Evolutionary conservation across 2,888 invertebrate species (phyloP), one percentile per base, ranked within the genome.

Genomic region (Dryobota labecula): DNA sequence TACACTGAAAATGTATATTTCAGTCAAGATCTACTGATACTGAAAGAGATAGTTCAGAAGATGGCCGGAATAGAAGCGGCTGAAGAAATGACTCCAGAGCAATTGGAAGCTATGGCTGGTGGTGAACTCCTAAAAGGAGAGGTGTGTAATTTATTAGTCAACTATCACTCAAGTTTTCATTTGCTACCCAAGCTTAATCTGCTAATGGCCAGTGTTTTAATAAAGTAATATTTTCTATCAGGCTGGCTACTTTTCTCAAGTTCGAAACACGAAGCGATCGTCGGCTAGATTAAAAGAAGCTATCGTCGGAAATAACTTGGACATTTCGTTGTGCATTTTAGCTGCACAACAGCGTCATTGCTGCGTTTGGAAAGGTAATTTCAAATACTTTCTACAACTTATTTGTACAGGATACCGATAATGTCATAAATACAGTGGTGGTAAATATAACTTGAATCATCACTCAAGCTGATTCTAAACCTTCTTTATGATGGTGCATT

Each of bases 11-110:
- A 53, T 65, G 53, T 45, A 33, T 85, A 53, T 86, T 90, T 27
- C 91, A 98, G 98, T 95, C 97, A 98, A 96, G 99, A 99, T 95
- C 96, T 99, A 86, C 95, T 99, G 43, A 98, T 99, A 83, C 96
- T 99, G 69, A 98, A 99, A 92, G 99, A 99, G 96, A 98, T 99
- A 83, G 98, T 99, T 56, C 99, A 99, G 94, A 99, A 99, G 96
- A 99, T 99, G 99, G 99, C 99, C 0, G 99, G 99, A 1, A 99
- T 99, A 69, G 99, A 99, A 94, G 98, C 99, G 0, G 98, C 98
- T 0, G 99, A 99, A 91, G 99, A 99, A 94, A 98, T 99, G 96
- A 99, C 99, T 0, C 97, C 98, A 33, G 99, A 99, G 88, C 99
- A 99, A 90, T 94, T 99, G 68, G 99, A 99, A 90, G 99, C 99